Conservation (phyloP, 2,888 invertebrate species). For the Chironomus tentans region DNA sequence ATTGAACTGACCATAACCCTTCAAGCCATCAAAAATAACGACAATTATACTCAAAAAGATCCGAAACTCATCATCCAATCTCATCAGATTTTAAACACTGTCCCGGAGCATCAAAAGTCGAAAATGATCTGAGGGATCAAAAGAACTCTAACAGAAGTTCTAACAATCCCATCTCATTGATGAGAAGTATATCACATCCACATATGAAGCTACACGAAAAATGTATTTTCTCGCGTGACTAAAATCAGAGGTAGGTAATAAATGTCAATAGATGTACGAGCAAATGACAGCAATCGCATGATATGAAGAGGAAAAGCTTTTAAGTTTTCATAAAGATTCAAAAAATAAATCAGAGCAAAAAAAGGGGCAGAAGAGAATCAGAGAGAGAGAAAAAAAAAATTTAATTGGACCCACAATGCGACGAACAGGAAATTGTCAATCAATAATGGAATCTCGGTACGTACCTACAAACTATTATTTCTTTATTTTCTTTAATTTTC, state of each 20-base stretch:
- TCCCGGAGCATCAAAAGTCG: too few relatives aligned
- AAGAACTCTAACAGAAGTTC: too few relatives aligned
- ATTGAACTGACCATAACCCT: too few relatives aligned
- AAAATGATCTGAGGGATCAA: too few relatives aligned
- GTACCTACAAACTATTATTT: constrained; percentile 21
- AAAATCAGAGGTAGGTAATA: constrained; percentile 11
- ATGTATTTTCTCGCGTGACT: constrained; percentile 7
- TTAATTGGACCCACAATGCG: constrained; percentile 20
- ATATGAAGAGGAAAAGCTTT: constrained; percentile 15
- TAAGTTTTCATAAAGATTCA: constrained; percentile 24
- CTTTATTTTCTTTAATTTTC: constrained; percentile 26
- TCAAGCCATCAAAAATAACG: too few relatives aligned
- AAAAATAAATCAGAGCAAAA: background rate
- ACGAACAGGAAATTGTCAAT: constrained; percentile 26
- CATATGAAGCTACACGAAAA: too few relatives aligned
- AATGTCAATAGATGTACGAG: constrained; percentile 18
- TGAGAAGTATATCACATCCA: too few relatives aligned
- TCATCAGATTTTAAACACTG: too few relatives aligned
- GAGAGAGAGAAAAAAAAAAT: background rate
- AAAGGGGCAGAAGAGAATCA: background rate
- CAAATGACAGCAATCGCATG: constrained; percentile 4
- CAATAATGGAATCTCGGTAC: constrained; percentile 18
- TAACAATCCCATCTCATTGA: too few relatives aligned
- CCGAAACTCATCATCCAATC: too few relatives aligned
- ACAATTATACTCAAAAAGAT: too few relatives aligned